Conservation (phyloP, 2,797 vertebrate species). For the Ataeniobius toweri region DNA sequence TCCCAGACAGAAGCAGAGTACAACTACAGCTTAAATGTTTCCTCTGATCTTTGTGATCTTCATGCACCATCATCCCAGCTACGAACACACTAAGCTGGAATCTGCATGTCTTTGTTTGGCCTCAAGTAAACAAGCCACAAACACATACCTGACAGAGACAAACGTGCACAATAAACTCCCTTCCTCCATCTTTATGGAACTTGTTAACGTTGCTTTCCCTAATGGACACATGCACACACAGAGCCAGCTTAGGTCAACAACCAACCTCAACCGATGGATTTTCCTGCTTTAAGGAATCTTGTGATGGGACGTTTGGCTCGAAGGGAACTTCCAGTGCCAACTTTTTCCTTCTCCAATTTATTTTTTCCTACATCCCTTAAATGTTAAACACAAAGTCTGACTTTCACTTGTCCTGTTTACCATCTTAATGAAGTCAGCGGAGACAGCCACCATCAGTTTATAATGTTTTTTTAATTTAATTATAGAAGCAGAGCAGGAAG, state of each 20-base stretch:
- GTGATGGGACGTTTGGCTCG: constrained; percentile 6
- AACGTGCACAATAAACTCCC: neutral
- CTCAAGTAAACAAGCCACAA: neutral
- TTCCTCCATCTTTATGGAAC: constrained; percentile 5
- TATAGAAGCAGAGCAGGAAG: neutral
- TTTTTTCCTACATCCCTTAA: constrained; percentile 2
- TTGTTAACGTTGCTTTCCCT: neutral
- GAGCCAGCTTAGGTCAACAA: neutral
- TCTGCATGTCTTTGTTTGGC: neutral
- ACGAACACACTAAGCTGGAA: neutral
- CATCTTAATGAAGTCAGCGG: neutral
- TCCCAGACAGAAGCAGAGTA: neutral
- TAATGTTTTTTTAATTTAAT: neutral
- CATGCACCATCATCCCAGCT: neutral
- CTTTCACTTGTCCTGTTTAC: constrained; percentile 7
- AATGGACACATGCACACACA: constrained; percentile 1
- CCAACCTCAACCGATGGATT: constrained; percentile 3
- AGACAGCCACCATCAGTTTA: neutral
- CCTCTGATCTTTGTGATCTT: neutral
- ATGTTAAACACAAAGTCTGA: constrained; percentile 7
- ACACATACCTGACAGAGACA: neutral
- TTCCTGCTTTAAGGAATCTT: neutral
- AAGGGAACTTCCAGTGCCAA: neutral
- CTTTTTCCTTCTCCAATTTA: neutral
- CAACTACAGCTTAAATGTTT: neutral